Conservation (phyloP, 2,113 vertebrate genomes). For the Nothocercus julius region DNA sequence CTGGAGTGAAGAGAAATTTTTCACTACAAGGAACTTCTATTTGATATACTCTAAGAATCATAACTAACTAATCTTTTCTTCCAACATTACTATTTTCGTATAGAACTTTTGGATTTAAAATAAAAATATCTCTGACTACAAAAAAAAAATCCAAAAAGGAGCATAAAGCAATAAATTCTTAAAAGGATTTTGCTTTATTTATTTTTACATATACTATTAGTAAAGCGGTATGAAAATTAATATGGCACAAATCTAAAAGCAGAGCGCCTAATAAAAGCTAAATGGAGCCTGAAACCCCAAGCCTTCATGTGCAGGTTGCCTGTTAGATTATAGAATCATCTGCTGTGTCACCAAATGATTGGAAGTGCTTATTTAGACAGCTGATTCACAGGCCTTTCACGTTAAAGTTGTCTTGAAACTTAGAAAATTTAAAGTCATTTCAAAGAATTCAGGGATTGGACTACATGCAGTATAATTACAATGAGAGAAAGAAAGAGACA, state of each 20-base stretch:
- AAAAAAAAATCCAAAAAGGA: conserved; percentile 45
- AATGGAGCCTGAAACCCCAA: neutral
- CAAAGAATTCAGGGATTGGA: neutral
- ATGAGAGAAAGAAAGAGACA: neutral
- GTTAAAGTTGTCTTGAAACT: no score
- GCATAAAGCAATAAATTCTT: conserved; percentile 47
- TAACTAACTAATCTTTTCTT: conserved; percentile 7
- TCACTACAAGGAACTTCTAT: conserved; percentile 45
- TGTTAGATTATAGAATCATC: neutral
- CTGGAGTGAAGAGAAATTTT: conserved; percentile 47
- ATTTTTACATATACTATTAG: conserved; percentile 42
- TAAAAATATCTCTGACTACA: conserved; percentile 58
- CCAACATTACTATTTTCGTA: conserved; percentile 32
- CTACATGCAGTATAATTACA: neutral
- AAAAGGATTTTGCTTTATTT: conserved; percentile 29
- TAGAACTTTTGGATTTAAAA: conserved; percentile 52
- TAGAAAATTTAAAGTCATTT: neutral
- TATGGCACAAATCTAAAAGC: neutral
- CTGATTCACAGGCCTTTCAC: neutral
- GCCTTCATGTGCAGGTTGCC: neutral
- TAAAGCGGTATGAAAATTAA: conserved; percentile 14
- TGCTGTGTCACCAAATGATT: neutral
- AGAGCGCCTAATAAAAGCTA: neutral
- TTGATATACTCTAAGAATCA: conserved; percentile 13
- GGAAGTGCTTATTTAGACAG: neutral